Percentiles rank a stretch among this genome's conserved stretches.
Conservation (phyloP, 2,888 invertebrate genomes). For the Gonocerus acuteangulatus region DNA sequence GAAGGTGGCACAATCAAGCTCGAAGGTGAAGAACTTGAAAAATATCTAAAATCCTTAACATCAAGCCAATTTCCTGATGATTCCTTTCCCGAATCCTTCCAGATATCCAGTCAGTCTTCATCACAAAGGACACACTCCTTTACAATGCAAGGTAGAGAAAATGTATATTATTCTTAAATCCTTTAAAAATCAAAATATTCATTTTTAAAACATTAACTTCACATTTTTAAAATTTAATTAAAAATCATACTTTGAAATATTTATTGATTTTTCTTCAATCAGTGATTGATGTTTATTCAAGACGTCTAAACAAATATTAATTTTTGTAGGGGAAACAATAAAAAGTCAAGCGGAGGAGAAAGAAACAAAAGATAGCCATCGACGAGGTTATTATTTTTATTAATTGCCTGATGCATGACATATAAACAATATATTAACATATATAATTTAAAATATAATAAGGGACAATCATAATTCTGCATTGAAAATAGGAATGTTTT, state of each 20-base stretch:
- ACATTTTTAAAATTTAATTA: too few species aligned
- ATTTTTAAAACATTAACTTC: too few species aligned
- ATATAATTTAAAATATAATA: neutral
- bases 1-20: constrained; percentile 35
- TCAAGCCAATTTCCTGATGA: constrained; percentile 29
- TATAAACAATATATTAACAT: neutral
- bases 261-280: neutral
- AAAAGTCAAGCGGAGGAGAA: constrained; percentile 29
- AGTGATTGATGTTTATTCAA: neutral
- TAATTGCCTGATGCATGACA: constrained; percentile 29
- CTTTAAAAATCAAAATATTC: too few species aligned
- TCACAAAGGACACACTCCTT: constrained; percentile 23
- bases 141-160: constrained; percentile 23
- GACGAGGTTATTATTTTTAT: constrained; percentile 32
- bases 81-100: constrained; percentile 10
- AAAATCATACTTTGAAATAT: too few species aligned
- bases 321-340: constrained; percentile 33
- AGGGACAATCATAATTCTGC: neutral
- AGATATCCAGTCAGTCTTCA: constrained; percentile 9
- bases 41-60: constrained; percentile 40
- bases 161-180: neutral
- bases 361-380: constrained; percentile 29
- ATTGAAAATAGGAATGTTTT: too few species aligned
- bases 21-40: constrained; percentile 41
- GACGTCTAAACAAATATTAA: neutral